These are phyloP conservation scores for Tipula unca DNA, from an alignment of 2,888 invertebrate genomes.

Conservation along the genomic window DNA sequence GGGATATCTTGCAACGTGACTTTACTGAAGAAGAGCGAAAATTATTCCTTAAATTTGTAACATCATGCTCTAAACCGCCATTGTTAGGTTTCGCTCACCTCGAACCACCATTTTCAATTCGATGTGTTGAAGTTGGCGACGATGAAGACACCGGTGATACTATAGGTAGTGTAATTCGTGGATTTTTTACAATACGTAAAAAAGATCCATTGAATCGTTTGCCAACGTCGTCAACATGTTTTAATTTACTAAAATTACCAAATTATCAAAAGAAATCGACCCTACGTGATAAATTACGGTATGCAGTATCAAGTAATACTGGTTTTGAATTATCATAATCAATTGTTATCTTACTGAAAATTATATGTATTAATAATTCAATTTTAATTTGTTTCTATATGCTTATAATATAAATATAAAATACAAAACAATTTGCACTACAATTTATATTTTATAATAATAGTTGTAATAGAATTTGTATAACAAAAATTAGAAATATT, in stretches of 20 bases:
- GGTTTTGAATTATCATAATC: slow-evolving; percentile 95
- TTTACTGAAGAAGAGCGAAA: slow-evolving; percentile 86
- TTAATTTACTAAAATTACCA: slow-evolving; percentile 94
- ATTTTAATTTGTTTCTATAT: neutral
- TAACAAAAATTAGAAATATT: neutral
- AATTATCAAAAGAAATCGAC: slow-evolving; percentile 97
- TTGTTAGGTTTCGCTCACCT: slow-evolving; percentile 91
- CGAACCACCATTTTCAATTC: slow-evolving; percentile 95
- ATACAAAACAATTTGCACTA: neutral
- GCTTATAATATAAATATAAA: neutral
- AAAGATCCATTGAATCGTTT: slow-evolving; percentile 89
- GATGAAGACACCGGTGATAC: slow-evolving; percentile 80
- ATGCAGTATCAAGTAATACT: slow-evolving; percentile 95
- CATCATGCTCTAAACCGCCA: slow-evolving; percentile 95
- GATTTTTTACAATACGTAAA: slow-evolving; percentile 94
- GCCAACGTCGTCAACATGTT: slow-evolving; percentile 99
- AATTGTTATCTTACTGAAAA: neutral
- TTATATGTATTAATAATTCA: neutral
- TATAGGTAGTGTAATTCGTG: slow-evolving; percentile 88
- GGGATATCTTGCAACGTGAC: slow-evolving; percentile 95
- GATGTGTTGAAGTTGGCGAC: slow-evolving; percentile 98
- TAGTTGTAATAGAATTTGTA: neutral
- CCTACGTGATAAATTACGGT: slow-evolving; percentile 88
- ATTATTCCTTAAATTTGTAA: slow-evolving; percentile 92
- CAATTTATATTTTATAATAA: neutral